Conservation (phyloP, 2,113 vertebrate species). For the Chaenogobius annularis region DNA sequence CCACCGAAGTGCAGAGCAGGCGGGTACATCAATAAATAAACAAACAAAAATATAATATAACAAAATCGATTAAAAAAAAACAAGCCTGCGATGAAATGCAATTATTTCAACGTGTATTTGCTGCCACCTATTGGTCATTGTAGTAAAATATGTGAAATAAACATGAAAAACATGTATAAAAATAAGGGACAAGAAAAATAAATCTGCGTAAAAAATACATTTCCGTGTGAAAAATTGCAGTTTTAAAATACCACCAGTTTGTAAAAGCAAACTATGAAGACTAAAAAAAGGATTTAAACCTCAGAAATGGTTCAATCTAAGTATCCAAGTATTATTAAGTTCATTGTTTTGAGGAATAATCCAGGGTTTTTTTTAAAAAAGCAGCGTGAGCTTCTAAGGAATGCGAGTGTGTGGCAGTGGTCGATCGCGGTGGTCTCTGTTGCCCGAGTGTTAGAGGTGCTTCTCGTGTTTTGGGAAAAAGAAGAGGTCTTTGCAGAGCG, state of each 20-base stretch:
- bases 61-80: constrained; percentile 8
- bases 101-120: constrained; percentile 35
- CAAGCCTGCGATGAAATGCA: constrained; percentile 16
- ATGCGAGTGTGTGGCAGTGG: constrained; percentile 47
- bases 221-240: constrained; percentile 42
- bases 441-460: not conserved
- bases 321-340: constrained; percentile 2
- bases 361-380: not conserved
- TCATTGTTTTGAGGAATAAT: not conserved
- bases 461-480: constrained; percentile 91
- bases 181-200: constrained; percentile 67
- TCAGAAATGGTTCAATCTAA: constrained; percentile 49
- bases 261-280: constrained; percentile 17
- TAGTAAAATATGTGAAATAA: constrained; percentile 33
- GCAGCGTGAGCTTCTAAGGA: constrained; percentile 1
- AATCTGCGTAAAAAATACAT: constrained; percentile 67
- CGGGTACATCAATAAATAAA: not conserved
- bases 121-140: constrained; percentile 62
- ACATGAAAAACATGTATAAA: constrained; percentile 57
- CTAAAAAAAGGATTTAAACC: constrained; percentile 44
- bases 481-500: constrained; percentile 90
- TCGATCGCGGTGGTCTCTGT: not conserved
- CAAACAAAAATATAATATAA: constrained; percentile 9
- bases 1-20: not conserved
- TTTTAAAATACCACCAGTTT: constrained; percentile 27